These are phyloP conservation scores for Nasonia longicornis DNA, from an alignment of 1,140 invertebrate genomes.

Conservation along the genomic window DNA sequence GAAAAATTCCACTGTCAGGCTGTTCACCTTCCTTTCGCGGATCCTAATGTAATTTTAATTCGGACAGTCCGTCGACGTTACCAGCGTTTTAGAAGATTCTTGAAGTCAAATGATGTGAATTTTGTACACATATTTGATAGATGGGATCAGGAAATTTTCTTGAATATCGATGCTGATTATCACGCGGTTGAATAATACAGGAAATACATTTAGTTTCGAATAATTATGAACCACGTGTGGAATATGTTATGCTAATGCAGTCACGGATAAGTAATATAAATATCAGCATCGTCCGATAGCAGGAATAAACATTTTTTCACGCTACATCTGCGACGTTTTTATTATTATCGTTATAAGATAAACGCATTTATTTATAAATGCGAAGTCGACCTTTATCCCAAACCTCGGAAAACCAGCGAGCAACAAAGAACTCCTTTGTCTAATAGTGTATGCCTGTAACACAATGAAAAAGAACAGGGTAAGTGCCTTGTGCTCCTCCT, in stretches of 20 bases:
- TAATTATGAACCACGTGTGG: not conserved
- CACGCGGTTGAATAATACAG: not conserved
- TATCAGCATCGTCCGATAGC: not conserved
- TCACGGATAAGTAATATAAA: not conserved
- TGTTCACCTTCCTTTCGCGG: slow-evolving; percentile 8
- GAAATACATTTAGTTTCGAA: not conserved
- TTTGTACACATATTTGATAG: no score
- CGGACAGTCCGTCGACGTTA: no score
- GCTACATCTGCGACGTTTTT: not conserved
- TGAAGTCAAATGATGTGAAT: no score
- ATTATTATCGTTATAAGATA: no score
- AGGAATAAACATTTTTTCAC: not conserved
- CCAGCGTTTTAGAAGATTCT: no score
- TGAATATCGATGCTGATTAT: not conserved
- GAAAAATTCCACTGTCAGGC: slow-evolving; percentile 10
- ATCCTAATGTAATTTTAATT: slow-evolving; percentile 12
- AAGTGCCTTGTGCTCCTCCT: no score
- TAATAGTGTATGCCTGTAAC: no score
- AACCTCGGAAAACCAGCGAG: no score
- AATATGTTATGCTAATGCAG: not conserved
- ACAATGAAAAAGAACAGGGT: no score
- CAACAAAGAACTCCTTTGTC: no score
- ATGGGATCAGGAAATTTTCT: not conserved
- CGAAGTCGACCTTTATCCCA: no score
- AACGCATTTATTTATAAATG: not conserved